Conservation (phyloP, 2,888 invertebrate species). For the Phaedon cochleariae region DNA sequence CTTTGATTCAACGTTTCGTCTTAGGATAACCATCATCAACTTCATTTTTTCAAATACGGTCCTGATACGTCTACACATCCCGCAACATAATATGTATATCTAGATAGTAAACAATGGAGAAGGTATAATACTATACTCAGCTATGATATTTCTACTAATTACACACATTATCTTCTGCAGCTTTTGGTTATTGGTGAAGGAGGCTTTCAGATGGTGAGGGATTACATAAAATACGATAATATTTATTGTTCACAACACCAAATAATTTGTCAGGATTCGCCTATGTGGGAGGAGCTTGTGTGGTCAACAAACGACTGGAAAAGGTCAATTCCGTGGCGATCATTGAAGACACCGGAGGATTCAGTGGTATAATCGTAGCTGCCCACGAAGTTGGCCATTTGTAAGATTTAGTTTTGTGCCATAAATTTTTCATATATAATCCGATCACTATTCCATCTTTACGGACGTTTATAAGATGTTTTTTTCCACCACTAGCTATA, state of each 20-base stretch:
- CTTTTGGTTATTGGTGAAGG: constrained; percentile 21
- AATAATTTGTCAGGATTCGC: constrained; percentile 78
- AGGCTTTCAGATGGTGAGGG: constrained; percentile 36
- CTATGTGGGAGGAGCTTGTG: constrained; percentile 95
- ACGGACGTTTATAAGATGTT: too few relatives aligned
- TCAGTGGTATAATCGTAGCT: constrained; percentile 95
- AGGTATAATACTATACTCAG: too few relatives aligned
- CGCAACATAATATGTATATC: too few relatives aligned
- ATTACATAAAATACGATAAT: neutral
- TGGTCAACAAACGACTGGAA: constrained; percentile 93
- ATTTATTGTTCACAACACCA: neutral
- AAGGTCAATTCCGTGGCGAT: constrained; percentile 97
- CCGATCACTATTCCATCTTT: too few relatives aligned
- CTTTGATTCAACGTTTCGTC: too few relatives aligned
- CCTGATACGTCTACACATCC: too few relatives aligned
- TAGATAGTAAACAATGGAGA: too few relatives aligned
- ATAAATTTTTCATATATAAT: neutral
- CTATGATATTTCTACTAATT: too few relatives aligned
- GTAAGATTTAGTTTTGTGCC: constrained; percentile 67
- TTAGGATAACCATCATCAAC: too few relatives aligned
- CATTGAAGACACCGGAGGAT: constrained; percentile 95
- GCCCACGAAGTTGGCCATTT: constrained; percentile 97
- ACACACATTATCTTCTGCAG: neutral
- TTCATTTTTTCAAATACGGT: too few relatives aligned
- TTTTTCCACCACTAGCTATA: too few relatives aligned